Conservation (phyloP, 2,113 vertebrate species). For the Leucoraja erinaceus region DNA sequence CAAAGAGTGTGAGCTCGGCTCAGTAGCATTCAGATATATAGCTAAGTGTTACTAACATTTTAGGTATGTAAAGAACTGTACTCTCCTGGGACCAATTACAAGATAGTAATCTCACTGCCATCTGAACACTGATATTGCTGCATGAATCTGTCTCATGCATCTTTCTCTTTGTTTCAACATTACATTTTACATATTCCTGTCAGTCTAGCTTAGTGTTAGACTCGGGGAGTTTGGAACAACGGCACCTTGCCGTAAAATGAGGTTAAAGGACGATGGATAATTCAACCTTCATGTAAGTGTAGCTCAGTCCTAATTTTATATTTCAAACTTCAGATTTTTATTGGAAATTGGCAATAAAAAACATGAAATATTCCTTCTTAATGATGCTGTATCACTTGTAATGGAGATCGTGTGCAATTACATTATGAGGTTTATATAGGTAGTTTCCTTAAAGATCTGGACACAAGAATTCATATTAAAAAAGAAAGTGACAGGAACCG, state of each 20-base stretch:
- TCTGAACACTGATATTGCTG: constrained; percentile 17
- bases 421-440: neutral
- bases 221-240: neutral
- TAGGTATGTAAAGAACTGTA: neutral
- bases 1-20: constrained; percentile 8
- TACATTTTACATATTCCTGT: neutral
- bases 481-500: neutral
- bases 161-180: constrained; percentile 1
- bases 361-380: neutral
- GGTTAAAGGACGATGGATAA: neutral
- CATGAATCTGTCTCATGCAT: neutral
- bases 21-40: neutral
- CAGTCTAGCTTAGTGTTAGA: neutral
- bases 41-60: constrained; percentile 7
- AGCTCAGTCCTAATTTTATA: neutral
- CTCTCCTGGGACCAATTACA: constrained; percentile 16
- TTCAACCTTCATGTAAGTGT: neutral
- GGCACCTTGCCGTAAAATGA: neutral
- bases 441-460: neutral
- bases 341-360: neutral
- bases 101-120: neutral
- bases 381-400: neutral
- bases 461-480: neutral
- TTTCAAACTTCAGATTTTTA: neutral
- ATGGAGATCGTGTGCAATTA: neutral